Evolutionary conservation across 2,113 vertebrate species (phyloP), one percentile per base, ranked within the genome.

Genomic region (Rutilus rutilus): DNA sequence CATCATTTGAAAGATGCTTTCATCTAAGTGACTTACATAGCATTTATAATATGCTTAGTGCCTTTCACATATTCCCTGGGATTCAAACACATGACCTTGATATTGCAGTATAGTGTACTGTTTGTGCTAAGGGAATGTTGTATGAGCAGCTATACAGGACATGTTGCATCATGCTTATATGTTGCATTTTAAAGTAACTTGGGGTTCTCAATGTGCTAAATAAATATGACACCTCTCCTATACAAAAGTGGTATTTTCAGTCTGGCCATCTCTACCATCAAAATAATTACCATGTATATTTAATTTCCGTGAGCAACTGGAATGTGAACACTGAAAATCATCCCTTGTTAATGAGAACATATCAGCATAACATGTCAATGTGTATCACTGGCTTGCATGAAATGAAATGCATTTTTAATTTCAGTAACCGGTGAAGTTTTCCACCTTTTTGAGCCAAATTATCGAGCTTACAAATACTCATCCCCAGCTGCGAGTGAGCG

Each of bases 341-440:
- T 9, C 42, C 57, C 45, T 79, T 42, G 78, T 62, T 79, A 79
- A 79, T 39, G 36, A 79, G 57, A 79, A 62, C 23, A 60, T 62
- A 79, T 62, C 19, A 57, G 36, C 36, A 42, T 62, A 62, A 52
- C 33, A 45, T 76, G 47, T 30, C 74, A 42, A 10, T n/a, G 57
- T 78, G 50, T 33, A 39, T 36, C 12, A 42, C 71, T 75, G 42
- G 42, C 36, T 47, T 75, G 71, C 23, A 27, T 75, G 2, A 75
- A 75, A 75, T 25, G 0, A 62, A 42, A n/a, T 62, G 12, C 6
- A 79, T 62, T 45, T 79, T 79, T 79, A 45, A 79, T 39, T 62
- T 79, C 52, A 59, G 11, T 0, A 23, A 59, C 17, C 39, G 17
- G 12, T 54, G 17, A 54, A 77, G 75, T 54, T 77, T 78, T 78